Conservation (phyloP, 2,113 vertebrate genomes). For the Sylvicapra grimmia region DNA sequence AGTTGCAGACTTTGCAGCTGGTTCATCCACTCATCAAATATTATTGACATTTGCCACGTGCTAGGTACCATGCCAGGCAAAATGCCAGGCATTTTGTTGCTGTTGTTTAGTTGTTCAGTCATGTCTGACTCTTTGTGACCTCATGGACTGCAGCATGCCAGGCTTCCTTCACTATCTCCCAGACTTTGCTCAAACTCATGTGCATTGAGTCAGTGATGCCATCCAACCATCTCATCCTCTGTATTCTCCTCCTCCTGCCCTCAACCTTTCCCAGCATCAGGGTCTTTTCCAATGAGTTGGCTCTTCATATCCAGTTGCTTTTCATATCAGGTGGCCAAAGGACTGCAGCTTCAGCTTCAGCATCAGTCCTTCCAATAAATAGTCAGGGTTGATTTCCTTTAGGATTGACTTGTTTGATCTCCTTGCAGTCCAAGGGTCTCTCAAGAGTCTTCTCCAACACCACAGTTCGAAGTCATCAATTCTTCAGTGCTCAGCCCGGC, state of each 20-base stretch:
- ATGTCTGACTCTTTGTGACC: not conserved
- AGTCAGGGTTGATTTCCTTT: not conserved
- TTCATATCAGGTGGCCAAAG: not conserved
- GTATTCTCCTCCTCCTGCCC: not conserved
- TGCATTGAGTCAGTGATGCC: not conserved
- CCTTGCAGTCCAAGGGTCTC: not conserved
- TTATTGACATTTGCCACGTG: not conserved
- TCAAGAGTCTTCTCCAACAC: not conserved
- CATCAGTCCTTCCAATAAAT: not conserved
- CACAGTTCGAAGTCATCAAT: rapidly evolving
- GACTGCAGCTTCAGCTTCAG: not conserved
- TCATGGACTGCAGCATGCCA: not conserved
- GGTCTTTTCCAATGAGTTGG: not conserved
- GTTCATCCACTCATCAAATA: not conserved
- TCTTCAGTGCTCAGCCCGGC: not conserved
- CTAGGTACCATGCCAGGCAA: not conserved
- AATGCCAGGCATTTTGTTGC: not conserved
- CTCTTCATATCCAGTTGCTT: not conserved
- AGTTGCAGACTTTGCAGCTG: not conserved
- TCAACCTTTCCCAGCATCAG: not conserved
- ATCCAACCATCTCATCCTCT: not conserved
- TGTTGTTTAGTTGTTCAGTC: not conserved
- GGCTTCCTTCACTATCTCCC: not conserved
- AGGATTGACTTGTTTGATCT: not conserved
- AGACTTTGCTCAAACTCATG: not conserved